Percentiles rank a stretch among this genome's conserved stretches.
These are phyloP conservation scores for Pygocentrus nattereri DNA, from an alignment of 2,797 vertebrate genomes.

Conservation along the genomic window DNA sequence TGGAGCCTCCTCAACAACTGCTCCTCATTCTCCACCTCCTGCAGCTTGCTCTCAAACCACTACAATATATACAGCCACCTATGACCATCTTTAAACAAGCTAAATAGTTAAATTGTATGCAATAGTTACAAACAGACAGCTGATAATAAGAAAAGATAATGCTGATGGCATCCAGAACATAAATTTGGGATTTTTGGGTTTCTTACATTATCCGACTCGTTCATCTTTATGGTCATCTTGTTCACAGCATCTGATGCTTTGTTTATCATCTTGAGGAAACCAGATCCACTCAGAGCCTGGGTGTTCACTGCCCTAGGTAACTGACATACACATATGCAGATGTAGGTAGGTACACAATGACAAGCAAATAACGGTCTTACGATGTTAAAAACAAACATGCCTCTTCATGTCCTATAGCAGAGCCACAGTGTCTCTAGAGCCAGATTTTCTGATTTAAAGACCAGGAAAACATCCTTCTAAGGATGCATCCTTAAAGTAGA, in stretches of 20 bases:
- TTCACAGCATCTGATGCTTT: slow-evolving; percentile 95
- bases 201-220: slow-evolving; percentile 93
- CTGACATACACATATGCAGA: slow-evolving; percentile 68
- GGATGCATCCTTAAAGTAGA: too few relatives aligned
- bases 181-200: background rate
- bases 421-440: too few relatives aligned
- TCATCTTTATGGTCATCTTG: slow-evolving; percentile 99
- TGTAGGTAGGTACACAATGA: slow-evolving; percentile 17
- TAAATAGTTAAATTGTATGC: background rate
- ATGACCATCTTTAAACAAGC: background rate
- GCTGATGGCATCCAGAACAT: background rate
- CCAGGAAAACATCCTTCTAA: too few relatives aligned
- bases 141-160: background rate
- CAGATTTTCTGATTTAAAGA: too few relatives aligned
- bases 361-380: background rate
- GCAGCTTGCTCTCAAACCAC: slow-evolving; percentile 98
- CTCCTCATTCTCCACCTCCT: slow-evolving; percentile 94
- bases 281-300: slow-evolving; percentile 91
- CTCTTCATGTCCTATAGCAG: too few relatives aligned
- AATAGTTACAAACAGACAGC: background rate
- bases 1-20: slow-evolving; percentile 94
- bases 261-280: slow-evolving; percentile 97
- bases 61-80: slow-evolving; percentile 65
- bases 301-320: slow-evolving; percentile 92
- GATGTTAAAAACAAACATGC: background rate